These are phyloP conservation scores for Smutsia temminckii DNA, from an alignment of 2,797 vertebrate genomes.

Conservation along the genomic window DNA sequence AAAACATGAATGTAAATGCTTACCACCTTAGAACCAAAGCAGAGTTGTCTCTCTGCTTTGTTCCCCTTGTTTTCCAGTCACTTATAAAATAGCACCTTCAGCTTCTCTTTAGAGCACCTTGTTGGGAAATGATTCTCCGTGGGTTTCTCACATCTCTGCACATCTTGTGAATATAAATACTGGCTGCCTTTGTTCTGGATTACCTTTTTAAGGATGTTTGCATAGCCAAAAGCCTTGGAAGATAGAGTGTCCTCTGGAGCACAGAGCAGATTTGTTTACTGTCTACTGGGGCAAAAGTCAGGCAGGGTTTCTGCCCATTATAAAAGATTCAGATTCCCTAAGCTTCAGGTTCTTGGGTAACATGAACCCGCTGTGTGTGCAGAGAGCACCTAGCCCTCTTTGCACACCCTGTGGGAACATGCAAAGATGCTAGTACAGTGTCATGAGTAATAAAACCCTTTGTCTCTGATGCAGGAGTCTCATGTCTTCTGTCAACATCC, in stretches of 20 bases:
- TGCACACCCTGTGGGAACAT: background rate
- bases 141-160: background rate
- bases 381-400: background rate
- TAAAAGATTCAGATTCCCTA: background rate
- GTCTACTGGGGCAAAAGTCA: background rate
- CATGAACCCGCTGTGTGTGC: background rate
- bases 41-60: background rate
- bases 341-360: background rate
- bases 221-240: background rate
- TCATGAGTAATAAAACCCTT: background rate
- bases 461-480: background rate
- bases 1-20: background rate
- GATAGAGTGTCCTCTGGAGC: background rate
- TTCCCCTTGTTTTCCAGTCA: background rate
- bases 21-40: background rate
- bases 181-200: background rate
- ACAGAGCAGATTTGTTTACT: background rate
- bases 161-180: background rate
- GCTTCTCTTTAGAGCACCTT: background rate
- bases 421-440: background rate
- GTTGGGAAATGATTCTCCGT: background rate
- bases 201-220: slow-evolving; percentile 3
- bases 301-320: background rate
- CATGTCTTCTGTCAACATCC: background rate
- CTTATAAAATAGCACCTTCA: background rate